phyloP scores from a whole-genome alignment of 2,113 vertebrate genomes.

The Silurus meridionalis region DNA sequence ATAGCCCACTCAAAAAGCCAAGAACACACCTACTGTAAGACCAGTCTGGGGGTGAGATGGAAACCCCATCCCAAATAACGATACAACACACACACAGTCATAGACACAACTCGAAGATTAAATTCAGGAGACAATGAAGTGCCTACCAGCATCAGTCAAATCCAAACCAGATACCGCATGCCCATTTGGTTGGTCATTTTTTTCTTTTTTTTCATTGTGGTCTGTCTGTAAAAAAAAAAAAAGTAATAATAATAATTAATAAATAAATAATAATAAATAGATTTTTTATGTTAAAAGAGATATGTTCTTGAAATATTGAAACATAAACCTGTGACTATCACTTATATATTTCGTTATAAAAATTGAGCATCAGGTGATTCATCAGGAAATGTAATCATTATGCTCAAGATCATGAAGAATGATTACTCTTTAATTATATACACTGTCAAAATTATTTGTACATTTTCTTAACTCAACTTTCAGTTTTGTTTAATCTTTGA shows the following conservation, averaged over 20 bases:
- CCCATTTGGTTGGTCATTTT: slow-evolving; percentile 65
- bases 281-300: background rate
- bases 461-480: background rate
- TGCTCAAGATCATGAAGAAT: background rate
- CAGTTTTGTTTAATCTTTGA: background rate
- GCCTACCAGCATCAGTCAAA: slow-evolving; percentile 55
- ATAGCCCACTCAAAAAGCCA: background rate
- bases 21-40: background rate
- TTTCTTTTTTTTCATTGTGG: slow-evolving; percentile 52
- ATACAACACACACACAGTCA: background rate
- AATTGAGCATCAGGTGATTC: background rate
- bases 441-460: background rate
- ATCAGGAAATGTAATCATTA: background rate
- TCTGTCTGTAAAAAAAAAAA: slow-evolving; percentile 14
- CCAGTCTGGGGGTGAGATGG: background rate
- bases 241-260: background rate
- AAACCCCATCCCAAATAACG: background rate
- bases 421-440: background rate
- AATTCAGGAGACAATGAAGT: background rate
- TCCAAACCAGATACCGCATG: slow-evolving; percentile 51
- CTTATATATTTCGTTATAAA: background rate
- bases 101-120: background rate
- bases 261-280: background rate
- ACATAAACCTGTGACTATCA: background rate
- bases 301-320: background rate